These are phyloP conservation scores for Holotrichia oblita DNA, from an alignment of 1,140 invertebrate species.

Conservation along the genomic window DNA sequence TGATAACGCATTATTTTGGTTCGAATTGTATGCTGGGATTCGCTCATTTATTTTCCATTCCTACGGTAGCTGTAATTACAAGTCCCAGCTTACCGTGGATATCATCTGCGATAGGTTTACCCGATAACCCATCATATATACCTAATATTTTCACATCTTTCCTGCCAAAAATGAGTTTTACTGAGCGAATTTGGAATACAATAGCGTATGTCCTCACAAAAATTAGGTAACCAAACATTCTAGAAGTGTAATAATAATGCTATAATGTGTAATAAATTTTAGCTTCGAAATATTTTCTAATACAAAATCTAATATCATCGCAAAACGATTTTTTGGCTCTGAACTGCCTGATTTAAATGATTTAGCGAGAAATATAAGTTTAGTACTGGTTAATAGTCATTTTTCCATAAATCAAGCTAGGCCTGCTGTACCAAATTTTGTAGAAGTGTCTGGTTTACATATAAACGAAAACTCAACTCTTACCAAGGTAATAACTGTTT, in stretches of 20 bases:
- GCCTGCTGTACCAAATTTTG: constrained; percentile 59
- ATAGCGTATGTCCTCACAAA: constrained; percentile 43
- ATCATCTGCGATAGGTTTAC: constrained; percentile 64
- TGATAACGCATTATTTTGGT: constrained; percentile 42
- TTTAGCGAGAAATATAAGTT: constrained; percentile 48
- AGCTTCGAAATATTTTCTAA: constrained; percentile 41
- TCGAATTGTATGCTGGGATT: constrained; percentile 57
- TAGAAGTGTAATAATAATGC: constrained; percentile 41
- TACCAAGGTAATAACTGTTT: constrained; percentile 44
- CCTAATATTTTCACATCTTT: constrained; percentile 64
- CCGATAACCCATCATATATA: constrained; percentile 70
- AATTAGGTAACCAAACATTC: constrained; percentile 39
- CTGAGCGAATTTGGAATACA: constrained; percentile 63
- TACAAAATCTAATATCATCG: constrained; percentile 37
- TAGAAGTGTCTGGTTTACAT: constrained; percentile 57
- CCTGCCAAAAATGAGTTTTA: constrained; percentile 65
- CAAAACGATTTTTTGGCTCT: constrained; percentile 52
- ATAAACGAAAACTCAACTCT: constrained; percentile 48
- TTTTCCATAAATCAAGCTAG: constrained; percentile 56
- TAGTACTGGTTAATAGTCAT: constrained; percentile 58
- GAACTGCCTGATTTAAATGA: constrained; percentile 50
- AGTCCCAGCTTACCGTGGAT: constrained; percentile 66
- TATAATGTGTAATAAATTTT: constrained; percentile 45
- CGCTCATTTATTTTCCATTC: constrained; percentile 65
- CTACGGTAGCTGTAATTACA: constrained; percentile 67